These are phyloP conservation scores for Acanthosoma haemorrhoidale DNA, from an alignment of 2,888 invertebrate species.

Conservation along the genomic window DNA sequence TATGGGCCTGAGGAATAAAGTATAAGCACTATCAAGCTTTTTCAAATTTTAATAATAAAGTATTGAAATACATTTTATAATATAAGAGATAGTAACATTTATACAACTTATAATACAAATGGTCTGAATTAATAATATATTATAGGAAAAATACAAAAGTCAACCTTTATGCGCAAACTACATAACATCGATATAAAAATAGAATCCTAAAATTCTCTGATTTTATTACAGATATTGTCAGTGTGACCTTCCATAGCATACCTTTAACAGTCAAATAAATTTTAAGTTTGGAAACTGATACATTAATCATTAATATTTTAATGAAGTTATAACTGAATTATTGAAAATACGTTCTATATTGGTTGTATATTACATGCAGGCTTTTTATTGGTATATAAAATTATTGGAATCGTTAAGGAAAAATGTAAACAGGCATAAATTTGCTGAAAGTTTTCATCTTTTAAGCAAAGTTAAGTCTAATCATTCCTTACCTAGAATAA, in stretches of 20 bases:
- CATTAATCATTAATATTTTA: background rate
- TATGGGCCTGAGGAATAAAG: background rate
- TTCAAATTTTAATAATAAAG: conserved; percentile 37
- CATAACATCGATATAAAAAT: conserved; percentile 39
- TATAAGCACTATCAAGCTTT: conserved; percentile 2
- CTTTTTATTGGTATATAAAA: background rate
- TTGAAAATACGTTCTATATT: background rate
- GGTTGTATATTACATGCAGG: background rate
- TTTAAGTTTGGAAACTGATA: conserved; percentile 16
- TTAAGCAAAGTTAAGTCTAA: no score
- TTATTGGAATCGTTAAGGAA: background rate
- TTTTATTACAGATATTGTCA: conserved; percentile 27
- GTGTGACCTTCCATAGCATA: conserved; percentile 1
- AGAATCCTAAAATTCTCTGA: conserved; percentile 28
- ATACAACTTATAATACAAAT: conserved; percentile 35
- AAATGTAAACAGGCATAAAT: background rate
- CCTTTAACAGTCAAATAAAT: conserved; percentile 13
- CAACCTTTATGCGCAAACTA: conserved; percentile 35
- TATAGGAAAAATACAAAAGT: conserved; percentile 39
- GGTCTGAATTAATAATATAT: conserved; percentile 34
- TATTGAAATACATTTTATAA: conserved; percentile 36
- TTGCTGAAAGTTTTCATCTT: no score
- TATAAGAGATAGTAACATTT: conserved; percentile 27
- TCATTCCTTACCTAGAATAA: no score
- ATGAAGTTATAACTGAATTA: background rate